A percentile compares a stretch with the other conserved stretches of the same genome.
Conservation (phyloP, 2,797 vertebrate genomes). For the Ciconia nigra region DNA sequence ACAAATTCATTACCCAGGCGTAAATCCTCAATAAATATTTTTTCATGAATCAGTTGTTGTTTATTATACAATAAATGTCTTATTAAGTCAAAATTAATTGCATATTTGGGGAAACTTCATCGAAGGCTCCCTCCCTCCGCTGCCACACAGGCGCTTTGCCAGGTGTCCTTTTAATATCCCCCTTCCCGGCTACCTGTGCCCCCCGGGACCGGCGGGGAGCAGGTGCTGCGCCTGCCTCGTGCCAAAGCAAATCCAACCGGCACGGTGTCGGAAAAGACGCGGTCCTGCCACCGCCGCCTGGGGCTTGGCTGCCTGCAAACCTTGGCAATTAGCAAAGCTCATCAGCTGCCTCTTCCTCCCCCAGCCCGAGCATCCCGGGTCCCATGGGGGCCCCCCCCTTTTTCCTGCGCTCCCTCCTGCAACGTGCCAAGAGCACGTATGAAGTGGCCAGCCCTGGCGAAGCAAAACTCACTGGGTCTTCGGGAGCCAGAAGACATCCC, state of each 20-base stretch:
- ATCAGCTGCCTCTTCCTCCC: not conserved
- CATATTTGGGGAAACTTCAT: slow-evolving; percentile 41
- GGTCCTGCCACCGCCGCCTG: not conserved
- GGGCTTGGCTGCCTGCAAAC: not conserved
- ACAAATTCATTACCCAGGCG: slow-evolving; percentile 56
- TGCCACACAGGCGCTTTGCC: not conserved
- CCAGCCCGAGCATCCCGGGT: not conserved
- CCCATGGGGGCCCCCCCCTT: not conserved
- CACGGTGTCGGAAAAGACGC: rapidly evolving
- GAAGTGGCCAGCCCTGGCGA: not conserved
- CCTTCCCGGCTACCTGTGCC: not conserved
- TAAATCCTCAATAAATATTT: slow-evolving; percentile 71
- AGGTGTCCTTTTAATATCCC: not conserved
- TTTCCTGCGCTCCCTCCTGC: not conserved
- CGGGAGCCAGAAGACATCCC: not conserved
- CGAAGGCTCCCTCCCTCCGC: not conserved
- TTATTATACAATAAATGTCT: slow-evolving; percentile 74
- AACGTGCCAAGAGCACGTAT: rapidly evolving
- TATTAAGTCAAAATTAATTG: slow-evolving; percentile 72
- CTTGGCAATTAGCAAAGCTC: not conserved
- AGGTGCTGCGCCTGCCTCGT: not conserved
- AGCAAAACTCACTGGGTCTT: not conserved
- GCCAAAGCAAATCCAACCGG: not conserved
- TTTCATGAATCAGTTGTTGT: slow-evolving; percentile 68
- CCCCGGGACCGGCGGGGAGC: not conserved